A percentile compares a stretch with the other conserved stretches of the same genome.
phyloP scores from a whole-genome alignment of 2,797 vertebrate genomes.

The Sebastes taczanowskii region DNA sequence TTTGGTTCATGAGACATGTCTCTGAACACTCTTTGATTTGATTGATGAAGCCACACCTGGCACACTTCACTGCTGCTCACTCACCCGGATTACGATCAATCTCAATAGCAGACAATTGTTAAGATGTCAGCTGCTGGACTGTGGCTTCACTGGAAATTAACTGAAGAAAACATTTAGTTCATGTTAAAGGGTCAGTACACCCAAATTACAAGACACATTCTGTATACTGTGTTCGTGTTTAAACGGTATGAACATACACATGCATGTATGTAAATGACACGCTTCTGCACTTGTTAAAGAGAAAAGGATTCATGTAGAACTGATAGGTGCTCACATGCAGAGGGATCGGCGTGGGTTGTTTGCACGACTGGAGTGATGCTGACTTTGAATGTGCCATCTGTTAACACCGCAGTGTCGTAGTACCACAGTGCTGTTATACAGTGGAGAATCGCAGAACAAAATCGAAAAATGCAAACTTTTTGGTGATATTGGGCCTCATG shows the following conservation, averaged over 20 bases:
- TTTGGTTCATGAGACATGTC: conserved; percentile 48
- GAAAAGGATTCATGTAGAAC: neutral
- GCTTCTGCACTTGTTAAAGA: neutral
- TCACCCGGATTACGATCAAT: conserved; percentile 49
- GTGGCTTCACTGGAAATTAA: neutral
- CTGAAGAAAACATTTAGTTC: neutral
- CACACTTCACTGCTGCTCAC: conserved; percentile 33
- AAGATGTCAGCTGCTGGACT: conserved; percentile 26
- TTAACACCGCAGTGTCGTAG: too few relatives aligned
- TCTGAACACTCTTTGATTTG: conserved; percentile 48
- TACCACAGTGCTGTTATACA: too few relatives aligned
- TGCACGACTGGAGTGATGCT: too few relatives aligned
- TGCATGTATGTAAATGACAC: neutral
- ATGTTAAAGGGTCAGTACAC: neutral
- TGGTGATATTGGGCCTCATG: too few relatives aligned
- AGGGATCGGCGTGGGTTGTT: too few relatives aligned
- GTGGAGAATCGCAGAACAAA: too few relatives aligned
- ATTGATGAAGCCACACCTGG: conserved; percentile 54
- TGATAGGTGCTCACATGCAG: neutral
- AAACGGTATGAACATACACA: neutral
- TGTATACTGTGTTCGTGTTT: neutral
- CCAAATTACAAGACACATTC: neutral
- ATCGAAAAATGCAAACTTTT: too few relatives aligned
- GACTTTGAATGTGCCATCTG: too few relatives aligned
- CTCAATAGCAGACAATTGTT: conserved; percentile 34